Conservation (phyloP, 2,797 vertebrate species). For the Eulemur coronatus region DNA sequence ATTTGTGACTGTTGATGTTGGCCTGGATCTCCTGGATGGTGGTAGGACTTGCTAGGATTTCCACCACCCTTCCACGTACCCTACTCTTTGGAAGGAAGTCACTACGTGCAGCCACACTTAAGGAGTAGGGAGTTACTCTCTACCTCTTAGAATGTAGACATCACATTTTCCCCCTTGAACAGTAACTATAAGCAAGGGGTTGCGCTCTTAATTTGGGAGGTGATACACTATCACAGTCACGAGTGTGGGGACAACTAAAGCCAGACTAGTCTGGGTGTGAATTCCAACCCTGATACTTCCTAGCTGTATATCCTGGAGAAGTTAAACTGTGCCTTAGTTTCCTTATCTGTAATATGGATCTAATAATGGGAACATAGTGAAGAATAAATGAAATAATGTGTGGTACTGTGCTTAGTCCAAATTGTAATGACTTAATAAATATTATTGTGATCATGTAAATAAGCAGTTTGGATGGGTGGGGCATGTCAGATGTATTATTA, state of each 20-base stretch:
- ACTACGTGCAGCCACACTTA: too few relatives aligned
- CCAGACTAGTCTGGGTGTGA: not conserved
- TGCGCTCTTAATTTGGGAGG: not conserved
- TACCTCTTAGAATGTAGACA: rapidly evolving
- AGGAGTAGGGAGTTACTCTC: not conserved
- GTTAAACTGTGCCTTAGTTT: not conserved
- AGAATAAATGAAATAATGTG: not conserved
- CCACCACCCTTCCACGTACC: too few relatives aligned
- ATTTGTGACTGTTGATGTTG: not conserved
- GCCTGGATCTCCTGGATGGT: not conserved
- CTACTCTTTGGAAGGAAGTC: not conserved
- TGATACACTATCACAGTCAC: not conserved
- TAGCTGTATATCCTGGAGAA: not conserved
- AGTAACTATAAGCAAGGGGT: not conserved
- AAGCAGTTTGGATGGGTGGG: not conserved
- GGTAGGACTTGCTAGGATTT: not conserved
- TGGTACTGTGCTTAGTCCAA: not conserved
- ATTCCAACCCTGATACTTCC: not conserved
- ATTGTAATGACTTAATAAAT: not conserved
- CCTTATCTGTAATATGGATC: not conserved
- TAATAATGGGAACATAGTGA: not conserved
- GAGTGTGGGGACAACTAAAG: not conserved
- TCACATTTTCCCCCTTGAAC: not conserved
- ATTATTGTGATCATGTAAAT: not conserved
- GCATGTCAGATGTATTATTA: not conserved